phyloP scores from a whole-genome alignment of 2,888 invertebrate genomes.

The Cryptosula pallasiana region DNA sequence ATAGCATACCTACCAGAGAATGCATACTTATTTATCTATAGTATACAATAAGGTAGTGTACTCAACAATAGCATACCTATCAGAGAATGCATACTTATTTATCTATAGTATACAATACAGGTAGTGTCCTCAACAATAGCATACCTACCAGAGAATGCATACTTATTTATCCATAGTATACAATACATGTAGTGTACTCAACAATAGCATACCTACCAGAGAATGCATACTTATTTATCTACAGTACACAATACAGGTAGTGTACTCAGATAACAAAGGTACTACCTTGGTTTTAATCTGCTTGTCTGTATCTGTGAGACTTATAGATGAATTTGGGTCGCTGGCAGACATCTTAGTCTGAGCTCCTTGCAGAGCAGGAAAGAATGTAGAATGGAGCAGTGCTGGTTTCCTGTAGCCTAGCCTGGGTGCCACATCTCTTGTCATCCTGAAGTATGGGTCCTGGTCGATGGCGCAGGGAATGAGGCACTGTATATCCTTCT shows the following conservation, averaged over 20 bases:
- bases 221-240: too few species aligned
- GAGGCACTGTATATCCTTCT: slow-evolving; percentile 71
- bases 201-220: too few species aligned
- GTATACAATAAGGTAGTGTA: too few species aligned
- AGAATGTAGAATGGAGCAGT: slow-evolving; percentile 78
- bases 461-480: slow-evolving; percentile 99
- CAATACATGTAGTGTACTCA: not conserved
- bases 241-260: too few species aligned
- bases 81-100: too few species aligned
- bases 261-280: too few species aligned
- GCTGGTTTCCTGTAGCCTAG: slow-evolving; percentile 83
- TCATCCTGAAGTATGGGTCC: slow-evolving; percentile 99
- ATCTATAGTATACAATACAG: too few species aligned
- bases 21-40: too few species aligned
- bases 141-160: slow-evolving; percentile 96
- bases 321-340: slow-evolving; percentile 86
- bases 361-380: slow-evolving; percentile 91
- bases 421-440: slow-evolving; percentile 91
- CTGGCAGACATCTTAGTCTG: slow-evolving; percentile 98
- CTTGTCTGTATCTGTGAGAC: slow-evolving; percentile 87
- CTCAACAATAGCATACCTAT: too few species aligned
- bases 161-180: slow-evolving; percentile 70
- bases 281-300: slow-evolving; percentile 88
- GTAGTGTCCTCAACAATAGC: slow-evolving; percentile 90
- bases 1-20: too few species aligned